Base-by-base conservation (phyloP, 2,113 vertebrate species). In the Pelecanus crispus region DNA sequence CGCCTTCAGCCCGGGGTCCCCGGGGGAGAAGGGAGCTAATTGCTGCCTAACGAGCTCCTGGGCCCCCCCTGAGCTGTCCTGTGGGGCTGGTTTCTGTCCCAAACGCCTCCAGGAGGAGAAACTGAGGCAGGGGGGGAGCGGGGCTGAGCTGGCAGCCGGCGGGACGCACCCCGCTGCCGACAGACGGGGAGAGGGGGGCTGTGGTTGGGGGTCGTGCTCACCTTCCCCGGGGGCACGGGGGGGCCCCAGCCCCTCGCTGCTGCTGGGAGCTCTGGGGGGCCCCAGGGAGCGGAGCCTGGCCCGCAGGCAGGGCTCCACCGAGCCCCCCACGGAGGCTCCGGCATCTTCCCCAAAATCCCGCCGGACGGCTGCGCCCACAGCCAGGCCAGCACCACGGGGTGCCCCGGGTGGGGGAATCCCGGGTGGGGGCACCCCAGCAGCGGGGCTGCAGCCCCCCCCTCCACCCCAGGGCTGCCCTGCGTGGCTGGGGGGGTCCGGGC, bases 111-210 rank as follows among this genome's bases (percentile, higher is more conserved):
- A 4, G 29, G 25, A 50, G 65, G 92, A 70, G 91, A 96, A 95
- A 95, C 91, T 78, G 94, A 94, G 88, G 92, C 96, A 56, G 26
- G 9, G n/a, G n/a, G 16, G 40, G n/a, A 47, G 63, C 20, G 0
- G 38, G 53, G 52, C 14, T 12, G 67, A 36, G 77, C 47, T 12
- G 50, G 45, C 17, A n/a, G 73, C 29, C 1, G 17, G 36, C 0
- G 10, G 79, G 45, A 25, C 25, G 62, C 8, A 17, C n/a, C 71
- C 13, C 53, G 6, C 31, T 20, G 44, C 47, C 1, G 1, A 47
- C 1, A 4, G 25, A 7, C 1, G 7, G 40, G 44, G 36, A 34
- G 21, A 29, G 32, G 82, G 53, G 58, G 3, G 26, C 38, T 3
- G 34, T 0, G 26, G 12, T 4, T 4, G 42, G 59, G 80, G 61